Conservation (phyloP, 2,888 invertebrate species). For the Aporophyla nigra region DNA sequence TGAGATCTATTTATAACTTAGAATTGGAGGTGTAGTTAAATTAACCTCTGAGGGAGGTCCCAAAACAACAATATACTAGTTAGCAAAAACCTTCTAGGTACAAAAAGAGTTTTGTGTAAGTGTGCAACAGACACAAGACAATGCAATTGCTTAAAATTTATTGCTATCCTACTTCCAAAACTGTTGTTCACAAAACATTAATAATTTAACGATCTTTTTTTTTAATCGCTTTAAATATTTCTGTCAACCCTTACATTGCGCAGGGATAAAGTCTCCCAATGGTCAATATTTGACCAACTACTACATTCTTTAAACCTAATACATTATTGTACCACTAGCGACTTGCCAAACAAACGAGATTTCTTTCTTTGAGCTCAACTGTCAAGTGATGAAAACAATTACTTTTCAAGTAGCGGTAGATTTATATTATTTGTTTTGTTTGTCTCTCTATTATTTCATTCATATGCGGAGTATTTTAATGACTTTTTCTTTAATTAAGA, state of each 20-base stretch:
- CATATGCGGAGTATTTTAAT: too few relatives aligned
- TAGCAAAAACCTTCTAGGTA: not conserved
- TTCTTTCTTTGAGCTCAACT: not conserved
- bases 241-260: constrained; percentile 15
- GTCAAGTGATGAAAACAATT: too few relatives aligned
- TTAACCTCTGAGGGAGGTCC: not conserved
- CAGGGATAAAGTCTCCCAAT: constrained; percentile 22
- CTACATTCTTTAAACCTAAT: constrained; percentile 33
- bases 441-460: too few relatives aligned
- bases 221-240: too few relatives aligned
- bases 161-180: not conserved
- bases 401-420: too few relatives aligned
- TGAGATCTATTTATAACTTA: constrained; percentile 15
- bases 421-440: too few relatives aligned
- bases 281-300: constrained; percentile 27
- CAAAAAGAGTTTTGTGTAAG: not conserved
- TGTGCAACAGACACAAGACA: not conserved
- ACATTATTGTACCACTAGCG: constrained; percentile 6
- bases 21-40: not conserved
- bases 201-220: too few relatives aligned
- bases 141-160: not conserved
- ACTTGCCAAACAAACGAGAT: not conserved
- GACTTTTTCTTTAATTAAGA: too few relatives aligned
- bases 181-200: too few relatives aligned
- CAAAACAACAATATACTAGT: not conserved